phyloP scores from a whole-genome alignment of 2,113 vertebrate species.

The Calypte anna region DNA sequence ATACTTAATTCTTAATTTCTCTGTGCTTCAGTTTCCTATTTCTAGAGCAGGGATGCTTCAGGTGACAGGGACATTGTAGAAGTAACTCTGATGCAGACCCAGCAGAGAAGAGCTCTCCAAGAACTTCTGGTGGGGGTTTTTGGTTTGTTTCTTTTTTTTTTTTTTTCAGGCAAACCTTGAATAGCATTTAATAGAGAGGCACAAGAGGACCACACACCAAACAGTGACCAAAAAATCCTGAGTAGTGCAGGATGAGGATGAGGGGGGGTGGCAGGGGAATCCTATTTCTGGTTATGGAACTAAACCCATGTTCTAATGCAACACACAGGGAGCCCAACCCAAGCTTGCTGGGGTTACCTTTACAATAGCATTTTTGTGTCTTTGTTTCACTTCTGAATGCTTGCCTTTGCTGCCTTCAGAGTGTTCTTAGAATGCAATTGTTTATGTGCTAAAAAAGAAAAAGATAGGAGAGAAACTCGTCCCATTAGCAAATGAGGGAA shows the following conservation, averaged over 20 bases:
- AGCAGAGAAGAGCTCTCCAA: neutral
- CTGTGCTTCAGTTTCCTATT: neutral
- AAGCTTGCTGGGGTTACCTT: neutral
- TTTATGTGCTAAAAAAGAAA: neutral
- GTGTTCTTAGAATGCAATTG: neutral
- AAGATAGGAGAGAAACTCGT: slow-evolving; percentile 5
- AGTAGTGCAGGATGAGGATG: neutral
- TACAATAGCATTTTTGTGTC: neutral
- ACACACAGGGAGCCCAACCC: neutral
- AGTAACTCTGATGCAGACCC: neutral
- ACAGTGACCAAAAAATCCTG: neutral
- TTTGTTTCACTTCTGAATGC: neutral
- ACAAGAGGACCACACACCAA: neutral
- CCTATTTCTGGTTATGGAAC: neutral
- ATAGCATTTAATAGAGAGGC: neutral
- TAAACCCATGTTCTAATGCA: neutral
- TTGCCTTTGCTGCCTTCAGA: neutral
- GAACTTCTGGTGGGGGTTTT: neutral
- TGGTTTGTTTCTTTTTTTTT: too few species aligned
- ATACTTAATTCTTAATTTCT: neutral
- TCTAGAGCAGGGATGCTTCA: neutral
- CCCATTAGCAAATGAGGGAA: slow-evolving; percentile 54
- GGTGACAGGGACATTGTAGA: neutral
- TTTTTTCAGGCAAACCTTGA: neutral
- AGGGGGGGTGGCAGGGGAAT: neutral